A percentile compares a stretch with the other conserved stretches of the same genome.
phyloP scores from a whole-genome alignment of 2,888 invertebrate species.

The Phaedon cochleariae region DNA sequence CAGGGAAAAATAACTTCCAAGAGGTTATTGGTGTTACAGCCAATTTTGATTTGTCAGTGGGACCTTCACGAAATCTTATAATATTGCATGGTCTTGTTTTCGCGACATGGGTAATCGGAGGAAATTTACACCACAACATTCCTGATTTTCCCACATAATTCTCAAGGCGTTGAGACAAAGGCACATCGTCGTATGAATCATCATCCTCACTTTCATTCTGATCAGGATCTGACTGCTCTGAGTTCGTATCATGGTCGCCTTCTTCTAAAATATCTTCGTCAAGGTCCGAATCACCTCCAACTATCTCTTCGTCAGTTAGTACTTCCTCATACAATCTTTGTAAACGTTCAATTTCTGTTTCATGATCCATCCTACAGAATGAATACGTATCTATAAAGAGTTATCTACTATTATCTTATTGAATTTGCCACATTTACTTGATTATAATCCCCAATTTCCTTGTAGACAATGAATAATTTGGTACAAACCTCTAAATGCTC shows the following conservation, averaged over 20 bases:
- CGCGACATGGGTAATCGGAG: background rate
- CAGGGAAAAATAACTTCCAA: constrained; percentile 14
- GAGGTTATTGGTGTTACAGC: constrained; percentile 3
- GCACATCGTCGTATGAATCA: constrained; percentile 18
- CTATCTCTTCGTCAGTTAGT: constrained; percentile 12
- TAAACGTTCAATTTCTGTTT: background rate
- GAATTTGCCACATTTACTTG: too few species aligned
- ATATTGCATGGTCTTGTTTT: constrained; percentile 2
- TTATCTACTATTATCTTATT: too few species aligned
- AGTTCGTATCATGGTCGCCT: constrained; percentile 18
- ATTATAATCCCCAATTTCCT: too few species aligned
- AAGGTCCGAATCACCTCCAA: constrained; percentile 17
- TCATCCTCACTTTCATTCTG: constrained; percentile 6
- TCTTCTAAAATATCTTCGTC: constrained; percentile 22
- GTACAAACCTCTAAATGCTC: too few species aligned
- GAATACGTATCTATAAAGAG: constrained; percentile 13
- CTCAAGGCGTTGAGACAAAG: constrained; percentile 17
- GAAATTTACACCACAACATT: background rate
- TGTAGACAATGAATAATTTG: too few species aligned
- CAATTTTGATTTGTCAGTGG: constrained; percentile 2
- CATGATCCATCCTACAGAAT: constrained; percentile 13
- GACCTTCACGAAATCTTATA: constrained; percentile 15
- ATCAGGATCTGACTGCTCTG: constrained; percentile 21
- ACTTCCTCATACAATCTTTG: constrained; percentile 20
- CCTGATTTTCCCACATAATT: constrained; percentile 18